phyloP scores from a whole-genome alignment of 2,888 invertebrate genomes.

The Pachymerium ferrugineum region DNA sequence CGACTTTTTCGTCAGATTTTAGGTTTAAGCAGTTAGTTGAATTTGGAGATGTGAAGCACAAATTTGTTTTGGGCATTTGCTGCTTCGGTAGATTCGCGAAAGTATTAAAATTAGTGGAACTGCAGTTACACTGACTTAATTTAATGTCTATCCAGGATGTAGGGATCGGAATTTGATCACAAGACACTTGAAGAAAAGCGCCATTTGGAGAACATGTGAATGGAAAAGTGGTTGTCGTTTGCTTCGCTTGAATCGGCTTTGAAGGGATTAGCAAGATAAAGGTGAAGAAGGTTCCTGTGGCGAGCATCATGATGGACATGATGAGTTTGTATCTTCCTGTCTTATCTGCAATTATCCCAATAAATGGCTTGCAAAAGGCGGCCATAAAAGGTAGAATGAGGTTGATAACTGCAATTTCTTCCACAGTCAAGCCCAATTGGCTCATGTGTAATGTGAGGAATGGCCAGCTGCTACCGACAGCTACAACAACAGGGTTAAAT shows the following conservation, averaged over 20 bases:
- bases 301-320: constrained; percentile 43
- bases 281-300: constrained; percentile 44
- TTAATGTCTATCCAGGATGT: constrained; percentile 43
- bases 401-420: constrained; percentile 70
- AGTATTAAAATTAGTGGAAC: too few species aligned
- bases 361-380: constrained; percentile 67
- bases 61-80: background rate
- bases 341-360: constrained; percentile 73
- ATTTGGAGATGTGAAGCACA: background rate
- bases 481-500: too few species aligned
- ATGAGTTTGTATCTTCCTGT: constrained; percentile 51
- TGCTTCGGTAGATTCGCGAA: too few species aligned
- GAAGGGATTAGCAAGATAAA: constrained; percentile 45
- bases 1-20: background rate
- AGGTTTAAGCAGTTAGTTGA: background rate
- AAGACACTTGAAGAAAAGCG: background rate
- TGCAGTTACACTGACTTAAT: background rate
- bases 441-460: constrained; percentile 74
- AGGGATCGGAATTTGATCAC: background rate
- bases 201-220: background rate
- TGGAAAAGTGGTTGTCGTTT: background rate
- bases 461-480: constrained; percentile 73
- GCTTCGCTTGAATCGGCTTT: background rate
- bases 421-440: constrained; percentile 63
- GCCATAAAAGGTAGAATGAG: constrained; percentile 73